phyloP scores from a whole-genome alignment of 2,797 vertebrate species.

The Arctocebus calabarensis region DNA sequence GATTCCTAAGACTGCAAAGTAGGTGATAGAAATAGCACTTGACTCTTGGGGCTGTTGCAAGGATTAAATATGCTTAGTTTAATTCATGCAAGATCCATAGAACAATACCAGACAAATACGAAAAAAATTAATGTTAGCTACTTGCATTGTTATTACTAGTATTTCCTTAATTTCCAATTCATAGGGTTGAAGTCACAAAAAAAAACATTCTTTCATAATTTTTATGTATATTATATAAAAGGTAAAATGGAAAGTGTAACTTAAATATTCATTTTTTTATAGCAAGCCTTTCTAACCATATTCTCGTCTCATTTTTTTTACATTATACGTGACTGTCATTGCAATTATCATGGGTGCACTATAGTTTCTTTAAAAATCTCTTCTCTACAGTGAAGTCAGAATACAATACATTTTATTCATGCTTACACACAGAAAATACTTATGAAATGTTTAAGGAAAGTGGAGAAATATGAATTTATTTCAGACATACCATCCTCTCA shows the following conservation, averaged over 20 bases:
- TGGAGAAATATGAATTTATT: background rate
- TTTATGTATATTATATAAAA: background rate
- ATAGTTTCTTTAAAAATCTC: background rate
- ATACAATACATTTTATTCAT: background rate
- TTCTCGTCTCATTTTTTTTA: background rate
- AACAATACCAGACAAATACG: background rate
- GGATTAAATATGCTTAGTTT: background rate
- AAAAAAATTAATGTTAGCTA: background rate
- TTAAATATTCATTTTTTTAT: background rate
- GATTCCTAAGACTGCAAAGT: background rate
- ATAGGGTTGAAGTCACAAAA: background rate
- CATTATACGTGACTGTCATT: background rate
- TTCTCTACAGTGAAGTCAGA: background rate
- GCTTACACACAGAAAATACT: background rate
- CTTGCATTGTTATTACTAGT: background rate
- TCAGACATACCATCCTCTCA: background rate
- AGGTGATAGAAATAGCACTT: background rate
- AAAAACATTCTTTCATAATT: background rate
- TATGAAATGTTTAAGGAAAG: background rate
- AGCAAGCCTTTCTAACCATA: background rate
- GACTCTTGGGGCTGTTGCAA: background rate
- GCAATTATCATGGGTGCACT: background rate
- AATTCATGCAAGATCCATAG: background rate
- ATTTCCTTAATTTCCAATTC: background rate
- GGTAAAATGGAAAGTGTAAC: background rate